Evolutionary conservation across 2,888 invertebrate species (phyloP).

Genomic region (Galerucella nymphaeae): DNA sequence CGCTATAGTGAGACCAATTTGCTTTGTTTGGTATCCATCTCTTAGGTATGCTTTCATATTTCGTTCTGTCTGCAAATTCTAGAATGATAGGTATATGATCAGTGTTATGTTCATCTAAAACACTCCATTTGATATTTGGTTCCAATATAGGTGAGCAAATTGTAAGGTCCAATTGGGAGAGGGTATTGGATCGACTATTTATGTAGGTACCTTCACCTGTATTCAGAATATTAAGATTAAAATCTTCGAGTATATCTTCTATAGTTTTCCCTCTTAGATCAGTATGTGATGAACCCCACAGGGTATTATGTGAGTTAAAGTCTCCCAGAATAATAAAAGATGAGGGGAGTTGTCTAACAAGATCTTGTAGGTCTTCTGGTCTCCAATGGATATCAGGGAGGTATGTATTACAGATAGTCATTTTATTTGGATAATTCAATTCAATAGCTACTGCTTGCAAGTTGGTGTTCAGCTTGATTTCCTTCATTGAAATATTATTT

Average conservation of each 20-base stretch:
- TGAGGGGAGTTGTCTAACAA: not conserved
- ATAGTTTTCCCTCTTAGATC: too few species aligned
- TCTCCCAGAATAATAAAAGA: too few species aligned
- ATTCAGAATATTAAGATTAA: conserved; percentile 3
- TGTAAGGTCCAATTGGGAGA: not conserved
- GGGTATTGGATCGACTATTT: not conserved
- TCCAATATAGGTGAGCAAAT: too few species aligned
- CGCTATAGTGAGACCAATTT: too few species aligned
- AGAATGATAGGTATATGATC: not conserved
- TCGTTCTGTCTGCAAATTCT: not conserved
- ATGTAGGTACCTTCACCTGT: not conserved
- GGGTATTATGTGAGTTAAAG: too few species aligned
- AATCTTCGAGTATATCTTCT: not conserved
- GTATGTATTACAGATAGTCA: conserved; percentile 2
- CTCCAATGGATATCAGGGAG: not conserved
- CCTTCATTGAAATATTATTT: too few species aligned
- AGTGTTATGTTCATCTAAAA: not conserved
- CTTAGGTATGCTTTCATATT: too few species aligned
- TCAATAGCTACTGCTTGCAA: not conserved
- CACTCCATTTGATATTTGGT: too few species aligned
- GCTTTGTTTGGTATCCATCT: too few species aligned
- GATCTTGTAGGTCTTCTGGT: conserved; percentile 6
- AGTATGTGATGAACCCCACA: conserved; percentile 1
- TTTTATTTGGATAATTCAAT: not conserved
- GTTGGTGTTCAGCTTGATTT: too few species aligned